Evolutionary conservation across 2,113 vertebrate genomes (phyloP), one percentile per base, ranked within the genome.

Genomic region (Gymnobelideus leadbeateri): DNA sequence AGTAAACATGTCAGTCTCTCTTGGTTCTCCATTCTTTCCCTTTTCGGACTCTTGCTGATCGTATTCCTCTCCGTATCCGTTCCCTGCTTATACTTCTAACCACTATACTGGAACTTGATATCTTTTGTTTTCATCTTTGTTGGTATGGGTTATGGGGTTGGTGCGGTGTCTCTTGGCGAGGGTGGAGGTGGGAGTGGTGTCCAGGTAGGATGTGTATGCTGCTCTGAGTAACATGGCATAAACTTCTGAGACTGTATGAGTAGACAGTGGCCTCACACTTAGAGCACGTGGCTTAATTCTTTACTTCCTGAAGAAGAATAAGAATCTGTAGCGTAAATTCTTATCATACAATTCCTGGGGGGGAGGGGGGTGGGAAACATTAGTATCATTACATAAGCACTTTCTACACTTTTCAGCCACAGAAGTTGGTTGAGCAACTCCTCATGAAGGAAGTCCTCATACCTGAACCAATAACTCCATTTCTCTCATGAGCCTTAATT

Each of bases 1-100:
- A 77, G n/a, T n/a, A n/a, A n/a, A n/a, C 14, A 6, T 0, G 37
- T 5, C 0, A 54, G 24, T 0, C 9, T 28, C 26, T 0, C 12
- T 77, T n/a, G 16, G 37, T 19, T 0, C 16, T 19, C n/a, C 37
- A 57, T 9, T 2, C 25, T 10, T 57, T 57, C 26, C 9, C 8
- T 28, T 28, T 23, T 57, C 2, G 55, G 26, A 28, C 8, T 11
- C 2, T 57, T 28, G 0, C 26, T 26, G 55, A 57, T 24, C 55
- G 0, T 28, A 9, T 23, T 57, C 9, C 55, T 28, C 26, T 57
- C 9, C 55, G 26, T 57, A 14, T n/a, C 16, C 14, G 14, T 14
- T n/a, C 1, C 31, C 26, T 19, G 4, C 14, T 37, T n/a, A 77
- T 19, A n/a, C 3, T 14, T 68, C 14, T 77, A 77, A 84, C 23